Base-by-base conservation (phyloP, 1,140 invertebrate species). In the Caenorhabditis briggsae region DNA sequence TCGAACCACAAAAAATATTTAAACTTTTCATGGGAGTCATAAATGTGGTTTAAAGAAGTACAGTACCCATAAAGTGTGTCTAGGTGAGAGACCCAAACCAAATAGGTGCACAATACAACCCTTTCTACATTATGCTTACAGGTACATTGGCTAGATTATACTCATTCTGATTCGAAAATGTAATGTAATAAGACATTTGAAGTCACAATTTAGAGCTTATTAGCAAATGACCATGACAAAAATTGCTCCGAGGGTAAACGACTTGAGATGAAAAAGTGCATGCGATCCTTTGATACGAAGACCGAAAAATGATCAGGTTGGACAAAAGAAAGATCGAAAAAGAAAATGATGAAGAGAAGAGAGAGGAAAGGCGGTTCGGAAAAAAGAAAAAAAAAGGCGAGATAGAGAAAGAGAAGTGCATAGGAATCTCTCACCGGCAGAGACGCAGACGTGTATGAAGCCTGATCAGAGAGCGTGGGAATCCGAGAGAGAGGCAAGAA, bases 281-380 rank as follows among this genome's bases (percentile, higher is more conserved):
- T 78, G 70, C 70, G 70, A 78, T 78, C 46, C 70, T 78, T 78
- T 78, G 70, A 78, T 78, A 78, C 70, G 70, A 78, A 78, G 70
- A 78, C 70, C 70, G 70, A 78, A 78, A 78, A 78, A 78, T 78
- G 70, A 78, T 78, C 70, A 33, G 33, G 33, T 33, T 33, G 33
- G 33, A 33, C 33, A 33, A 33, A 41, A 64, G 25, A 33, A 18
- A n/a, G n/a, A 18, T 23, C 14, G 58, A 33, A n/a, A 64, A 18
- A 70, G 12, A 16, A 41, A 70, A 65, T 46, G 70, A 78, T n/a
- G 70, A 78, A 46, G 16, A 46, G 46, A n/a, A 16, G 41, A 14
- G 43, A 9, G 14, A n/a, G 23, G 14, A 61, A 78, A 78, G 43
- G 70, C 70, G 70, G 70, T 46, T 23, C 11, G 20, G 11, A 58